A percentile compares a stretch with the other conserved stretches of the same genome.
phyloP scores from a whole-genome alignment of 2,797 vertebrate genomes.

The Arctocebus calabarensis region DNA sequence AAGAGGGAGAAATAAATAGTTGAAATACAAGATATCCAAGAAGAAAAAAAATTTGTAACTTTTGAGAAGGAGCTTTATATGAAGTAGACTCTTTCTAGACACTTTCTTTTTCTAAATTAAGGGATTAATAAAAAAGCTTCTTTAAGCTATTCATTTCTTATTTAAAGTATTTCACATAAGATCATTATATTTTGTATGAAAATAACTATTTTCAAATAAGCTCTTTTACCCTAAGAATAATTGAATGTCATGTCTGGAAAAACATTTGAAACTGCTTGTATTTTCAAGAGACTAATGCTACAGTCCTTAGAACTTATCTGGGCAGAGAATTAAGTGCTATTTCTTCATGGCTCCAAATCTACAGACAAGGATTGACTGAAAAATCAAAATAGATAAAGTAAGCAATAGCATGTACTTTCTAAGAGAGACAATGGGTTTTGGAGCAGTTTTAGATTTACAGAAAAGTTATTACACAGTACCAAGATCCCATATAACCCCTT shows the following conservation, averaged over 20 bases:
- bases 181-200: conserved; percentile 15
- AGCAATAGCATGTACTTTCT: not conserved
- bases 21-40: too few species aligned
- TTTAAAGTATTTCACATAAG: not conserved
- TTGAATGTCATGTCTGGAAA: not conserved
- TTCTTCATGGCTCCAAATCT: not conserved
- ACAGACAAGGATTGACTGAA: not conserved
- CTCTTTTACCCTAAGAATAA: not conserved
- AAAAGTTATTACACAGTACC: not conserved
- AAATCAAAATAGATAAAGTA: not conserved
- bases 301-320: not conserved
- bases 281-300: conserved; percentile 21
- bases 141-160: not conserved
- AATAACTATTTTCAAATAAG: not conserved
- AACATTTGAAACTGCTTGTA: not conserved
- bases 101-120: conserved; percentile 17
- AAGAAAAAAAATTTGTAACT: not conserved
- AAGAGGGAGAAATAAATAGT: too few species aligned
- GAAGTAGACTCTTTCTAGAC: not conserved
- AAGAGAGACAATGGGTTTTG: not conserved
- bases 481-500: not conserved
- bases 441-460: not conserved
- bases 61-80: not conserved
- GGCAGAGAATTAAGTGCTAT: not conserved
- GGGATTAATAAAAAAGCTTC: not conserved